Evolutionary conservation across 2,797 vertebrate species (phyloP), one percentile per base, ranked within the genome.

Genomic region (Furcifer pardalis): DNA sequence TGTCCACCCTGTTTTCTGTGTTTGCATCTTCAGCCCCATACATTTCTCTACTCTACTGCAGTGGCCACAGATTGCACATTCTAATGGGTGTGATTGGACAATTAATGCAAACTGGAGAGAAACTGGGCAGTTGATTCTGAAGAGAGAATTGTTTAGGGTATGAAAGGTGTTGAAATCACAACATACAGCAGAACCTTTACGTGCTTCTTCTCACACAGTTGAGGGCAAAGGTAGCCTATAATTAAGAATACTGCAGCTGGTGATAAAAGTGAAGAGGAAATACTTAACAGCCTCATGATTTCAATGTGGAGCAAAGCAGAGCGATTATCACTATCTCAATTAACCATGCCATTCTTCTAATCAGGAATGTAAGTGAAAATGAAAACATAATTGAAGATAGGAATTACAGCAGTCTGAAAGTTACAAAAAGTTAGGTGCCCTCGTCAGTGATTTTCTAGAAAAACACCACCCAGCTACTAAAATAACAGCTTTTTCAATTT

Each of bases 311-410:
- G 35, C 69, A n/a, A 21, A 63, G 42, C n/a, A 9, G 32, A 40
- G 62, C 30, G 56, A 63, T 79, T 72, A 79, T 46, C 65, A 56
- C 25, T 15, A 12, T 42, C 46, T 44, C 10, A 62, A 73, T 63
- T 63, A 84, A n/a, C 79, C 56, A 73, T 79, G 78, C 68, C 30
- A 44, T 37, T 63, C 66, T 72, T 73, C 63, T 63, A 40, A 73
- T 63, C 59, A 52, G 68, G 42, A 84, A 73, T 30, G 25, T 79
- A 23, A 84, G 10, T 49, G 56, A 23, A 27, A 73, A 17, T 79
- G 42, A 73, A 79, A 84, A 37, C 44, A 79, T 46, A 49, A n/a
- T 32, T 30, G 27, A 21, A 79, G 44, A 44, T 60, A 30, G 78
- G 46, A 84, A 84, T 44, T 77, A 56, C 46, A 72, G 17, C 52